Evolutionary conservation across 2,888 invertebrate species (phyloP).

Genomic region (Tenthredo scrophulariae): DNA sequence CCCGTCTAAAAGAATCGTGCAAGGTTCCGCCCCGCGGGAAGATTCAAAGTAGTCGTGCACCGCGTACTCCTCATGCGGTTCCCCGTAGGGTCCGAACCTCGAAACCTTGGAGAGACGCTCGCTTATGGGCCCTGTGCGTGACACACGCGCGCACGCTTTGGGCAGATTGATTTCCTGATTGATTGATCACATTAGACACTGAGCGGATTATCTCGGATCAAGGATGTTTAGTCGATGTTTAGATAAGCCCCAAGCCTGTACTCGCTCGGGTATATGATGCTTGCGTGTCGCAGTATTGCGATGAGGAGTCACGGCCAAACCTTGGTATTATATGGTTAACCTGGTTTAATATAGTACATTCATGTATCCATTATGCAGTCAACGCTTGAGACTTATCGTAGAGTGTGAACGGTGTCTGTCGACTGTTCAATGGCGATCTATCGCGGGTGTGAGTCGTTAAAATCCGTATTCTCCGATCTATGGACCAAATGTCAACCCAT

Average conservation of each 20-base stretch:
- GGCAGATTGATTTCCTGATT: conserved; percentile 55
- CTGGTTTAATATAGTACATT: conserved; percentile 1
- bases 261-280: conserved; percentile 38
- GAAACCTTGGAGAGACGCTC: not conserved
- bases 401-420: conserved; percentile 17
- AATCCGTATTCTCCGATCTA: conserved; percentile 42
- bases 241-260: conserved; percentile 49
- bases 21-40: not conserved
- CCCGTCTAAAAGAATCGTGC: conserved; percentile 35
- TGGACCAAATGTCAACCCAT: conserved; percentile 33
- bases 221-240: conserved; percentile 55
- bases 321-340: conserved; percentile 34
- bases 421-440: conserved; percentile 24
- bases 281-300: conserved; percentile 17
- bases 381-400: conserved; percentile 10
- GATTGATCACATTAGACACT: conserved; percentile 56
- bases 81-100: conserved; percentile 32
- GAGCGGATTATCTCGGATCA: conserved; percentile 56
- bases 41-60: conserved; percentile 9
- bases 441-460: conserved; percentile 20
- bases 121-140: conserved; percentile 44
- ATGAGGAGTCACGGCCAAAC: conserved; percentile 25
- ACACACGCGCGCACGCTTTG: conserved; percentile 48
- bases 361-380: conserved; percentile 30
- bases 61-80: conserved; percentile 19